phyloP scores from a whole-genome alignment of 1,140 invertebrate species.

The Saccostrea echinata region DNA sequence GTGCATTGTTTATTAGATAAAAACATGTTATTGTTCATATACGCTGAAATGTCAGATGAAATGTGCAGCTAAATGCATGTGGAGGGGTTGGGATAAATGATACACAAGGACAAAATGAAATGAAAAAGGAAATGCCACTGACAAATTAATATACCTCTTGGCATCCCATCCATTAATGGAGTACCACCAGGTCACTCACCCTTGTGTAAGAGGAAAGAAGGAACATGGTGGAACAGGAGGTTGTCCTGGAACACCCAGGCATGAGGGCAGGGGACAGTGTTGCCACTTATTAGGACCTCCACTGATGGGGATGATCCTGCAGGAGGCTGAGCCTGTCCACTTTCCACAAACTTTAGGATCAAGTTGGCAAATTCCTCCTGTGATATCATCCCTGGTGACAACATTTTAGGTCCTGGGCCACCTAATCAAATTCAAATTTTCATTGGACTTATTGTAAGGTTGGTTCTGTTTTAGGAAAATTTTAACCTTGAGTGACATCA shows the following conservation, averaged over 20 bases:
- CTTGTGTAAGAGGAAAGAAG: slow-evolving; percentile 67
- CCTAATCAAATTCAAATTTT: slow-evolving; percentile 40
- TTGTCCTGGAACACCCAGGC: slow-evolving; percentile 48
- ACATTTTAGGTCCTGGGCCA: slow-evolving; percentile 55
- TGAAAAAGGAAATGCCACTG: not conserved
- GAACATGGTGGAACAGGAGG: slow-evolving; percentile 58
- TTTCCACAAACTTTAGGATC: slow-evolving; percentile 63
- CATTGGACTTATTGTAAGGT: not conserved
- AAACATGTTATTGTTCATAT: no score
- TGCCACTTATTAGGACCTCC: slow-evolving; percentile 39
- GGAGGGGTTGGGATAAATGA: not conserved
- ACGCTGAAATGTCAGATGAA: no score
- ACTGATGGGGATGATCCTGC: slow-evolving; percentile 46
- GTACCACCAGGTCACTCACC: slow-evolving; percentile 72
- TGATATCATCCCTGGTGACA: slow-evolving; percentile 59
- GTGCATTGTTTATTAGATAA: no score
- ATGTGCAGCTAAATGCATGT: not conserved
- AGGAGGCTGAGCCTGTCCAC: slow-evolving; percentile 59
- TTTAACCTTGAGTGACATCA: not conserved
- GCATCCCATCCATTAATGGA: slow-evolving; percentile 67
- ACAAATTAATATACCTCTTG: slow-evolving; percentile 61
- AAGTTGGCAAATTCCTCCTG: slow-evolving; percentile 64
- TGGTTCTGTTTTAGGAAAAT: not conserved
- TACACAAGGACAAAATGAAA: slow-evolving; percentile 10
- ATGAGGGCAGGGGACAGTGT: slow-evolving; percentile 45